Base-by-base conservation (phyloP, 2,113 vertebrate genomes). In the Gobiocypris rarus region DNA sequence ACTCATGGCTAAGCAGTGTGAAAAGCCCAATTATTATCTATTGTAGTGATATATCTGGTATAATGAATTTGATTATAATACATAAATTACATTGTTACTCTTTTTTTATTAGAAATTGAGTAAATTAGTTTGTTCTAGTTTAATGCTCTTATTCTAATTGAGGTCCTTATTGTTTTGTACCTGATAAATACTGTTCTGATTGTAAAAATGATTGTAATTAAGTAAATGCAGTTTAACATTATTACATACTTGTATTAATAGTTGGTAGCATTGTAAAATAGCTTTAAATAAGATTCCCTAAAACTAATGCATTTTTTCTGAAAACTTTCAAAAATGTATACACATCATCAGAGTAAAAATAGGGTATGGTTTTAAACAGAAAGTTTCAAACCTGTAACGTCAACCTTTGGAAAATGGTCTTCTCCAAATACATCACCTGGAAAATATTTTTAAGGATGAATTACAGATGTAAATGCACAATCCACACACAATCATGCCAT, bases 351-450 rank as follows among this genome's bases (percentile, higher is more conserved):
- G 5, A 24, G 38, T 5, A 22, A 14, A 71, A 75, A 75, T 9
- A 28, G 0, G 9, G 26, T 22, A 54, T 10, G 15, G 48, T 48
- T 75, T 22, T 8, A 58, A 59, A 77, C 54, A 19, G 7, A 14
- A 69, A 41, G 70, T 45, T 50, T 92, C 94, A 95, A 82, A 97
- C 97, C 97, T 73, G 94, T 92, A 50, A 92, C 85, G 58, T 95
- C 93, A 54, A 96, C 95, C 94, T 97, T 97, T 56, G 95, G 95
- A 91, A 99, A 99, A 65, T 96, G 93, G 86, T 98, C 97, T 92
- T 98, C 96, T 87, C 95, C 95, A 90, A 98, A 98, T 86, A 97
- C 95, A 89, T 97, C 96, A 89, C 92, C 97, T 98, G 84, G 19
- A 61, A 34, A 34, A 34, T 34, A 34, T 34, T 3, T 34, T 34